A percentile compares a stretch with the other conserved stretches of the same genome.
Evolutionary conservation across 2,797 vertebrate genomes (phyloP).

Genomic region (Odontamblyopus lacepedii): DNA sequence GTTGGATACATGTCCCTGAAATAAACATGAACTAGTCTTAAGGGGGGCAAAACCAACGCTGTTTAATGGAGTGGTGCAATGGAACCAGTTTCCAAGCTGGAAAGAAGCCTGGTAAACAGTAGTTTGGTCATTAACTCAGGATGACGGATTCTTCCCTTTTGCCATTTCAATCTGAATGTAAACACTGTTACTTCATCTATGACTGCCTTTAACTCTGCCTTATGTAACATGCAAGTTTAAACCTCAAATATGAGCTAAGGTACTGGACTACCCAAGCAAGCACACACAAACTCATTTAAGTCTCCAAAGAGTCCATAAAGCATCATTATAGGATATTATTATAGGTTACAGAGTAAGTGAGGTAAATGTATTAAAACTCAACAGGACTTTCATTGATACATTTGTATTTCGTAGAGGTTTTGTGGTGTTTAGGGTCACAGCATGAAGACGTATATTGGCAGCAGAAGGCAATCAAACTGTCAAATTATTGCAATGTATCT

Average conservation of each 20-base stretch:
- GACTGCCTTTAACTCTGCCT: background rate
- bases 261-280: background rate
- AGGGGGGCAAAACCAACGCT: background rate
- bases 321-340: background rate
- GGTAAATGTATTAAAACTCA: background rate
- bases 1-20: background rate
- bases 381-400: background rate
- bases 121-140: conserved; percentile 6
- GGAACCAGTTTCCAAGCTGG: background rate
- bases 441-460: no score
- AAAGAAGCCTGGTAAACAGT: conserved; percentile 5
- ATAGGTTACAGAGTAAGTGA: background rate
- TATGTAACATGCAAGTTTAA: conserved; percentile 1
- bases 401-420: background rate
- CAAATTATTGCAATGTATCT: no score
- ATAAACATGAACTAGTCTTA: background rate
- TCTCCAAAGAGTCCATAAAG: background rate
- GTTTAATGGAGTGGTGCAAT: background rate
- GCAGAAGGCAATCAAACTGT: no score
- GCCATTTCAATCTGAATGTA: conserved; percentile 4
- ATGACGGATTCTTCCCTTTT: conserved; percentile 5
- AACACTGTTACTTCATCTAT: conserved; percentile 11
- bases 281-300: background rate
- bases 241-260: background rate
- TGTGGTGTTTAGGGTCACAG: no score